These are phyloP conservation scores for Enteromius afrohamiltoni DNA, from an alignment of 2,797 vertebrate genomes.

Conservation along the genomic window DNA sequence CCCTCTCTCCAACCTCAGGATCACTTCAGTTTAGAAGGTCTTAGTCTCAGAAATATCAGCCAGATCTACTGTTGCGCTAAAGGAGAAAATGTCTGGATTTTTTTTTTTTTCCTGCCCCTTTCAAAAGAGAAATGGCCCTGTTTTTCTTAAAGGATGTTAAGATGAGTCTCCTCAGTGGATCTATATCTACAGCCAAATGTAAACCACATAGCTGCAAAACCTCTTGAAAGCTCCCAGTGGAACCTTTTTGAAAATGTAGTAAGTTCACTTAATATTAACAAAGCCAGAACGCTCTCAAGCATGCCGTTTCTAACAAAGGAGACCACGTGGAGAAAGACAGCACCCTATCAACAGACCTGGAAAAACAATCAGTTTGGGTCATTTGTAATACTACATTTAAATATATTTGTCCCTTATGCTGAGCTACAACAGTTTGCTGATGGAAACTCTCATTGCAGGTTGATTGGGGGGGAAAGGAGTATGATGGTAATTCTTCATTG, in stretches of 20 bases:
- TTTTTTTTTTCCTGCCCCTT: conserved; percentile 55
- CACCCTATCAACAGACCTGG: conserved; percentile 68
- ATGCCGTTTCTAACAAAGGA: conserved; percentile 76
- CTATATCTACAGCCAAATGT: conserved; percentile 44
- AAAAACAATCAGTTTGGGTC: conserved; percentile 65
- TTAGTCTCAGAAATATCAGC: conserved; percentile 52
- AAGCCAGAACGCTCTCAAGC: conserved; percentile 68
- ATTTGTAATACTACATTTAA: conserved; percentile 33
- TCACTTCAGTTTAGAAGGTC: conserved; percentile 49
- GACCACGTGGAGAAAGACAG: conserved; percentile 68
- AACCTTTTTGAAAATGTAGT: conserved; percentile 39
- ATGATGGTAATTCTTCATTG: not conserved
- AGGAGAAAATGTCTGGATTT: conserved; percentile 51
- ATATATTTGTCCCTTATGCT: conserved; percentile 26
- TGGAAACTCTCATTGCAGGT: conserved; percentile 73
- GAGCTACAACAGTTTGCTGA: conserved; percentile 58
- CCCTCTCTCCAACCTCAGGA: conserved; percentile 42
- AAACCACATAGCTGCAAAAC: conserved; percentile 41
- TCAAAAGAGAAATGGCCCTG: conserved; percentile 63
- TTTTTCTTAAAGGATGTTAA: conserved; percentile 49
- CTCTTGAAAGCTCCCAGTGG: conserved; percentile 46
- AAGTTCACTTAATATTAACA: conserved; percentile 42
- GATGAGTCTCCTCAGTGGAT: conserved; percentile 51
- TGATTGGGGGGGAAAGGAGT: conserved; percentile 58
- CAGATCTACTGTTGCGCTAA: conserved; percentile 45